Base-by-base conservation (phyloP, 2,797 vertebrate genomes). In the Lacerta agilis region DNA sequence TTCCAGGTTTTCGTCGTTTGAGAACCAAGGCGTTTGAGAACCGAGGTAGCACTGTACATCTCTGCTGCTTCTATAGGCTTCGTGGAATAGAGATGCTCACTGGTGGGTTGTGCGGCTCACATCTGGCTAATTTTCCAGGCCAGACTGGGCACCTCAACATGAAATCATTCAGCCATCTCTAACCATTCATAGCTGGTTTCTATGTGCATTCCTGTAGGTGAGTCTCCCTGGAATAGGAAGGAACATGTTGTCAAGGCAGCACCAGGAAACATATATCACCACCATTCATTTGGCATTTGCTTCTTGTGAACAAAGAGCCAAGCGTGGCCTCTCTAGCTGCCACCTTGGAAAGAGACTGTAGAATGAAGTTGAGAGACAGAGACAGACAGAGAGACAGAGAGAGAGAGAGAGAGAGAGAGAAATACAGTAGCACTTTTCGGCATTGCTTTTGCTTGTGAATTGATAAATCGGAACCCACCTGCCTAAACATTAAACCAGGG, bases 201-300 rank as follows among this genome's bases (percentile, higher is more conserved):
- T n/a, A 13, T 49, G 9, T 49, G 18, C 10, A 20, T 66, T 83
- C 20, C 0, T 1, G 11, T 79, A 85, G 80, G 73, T 71, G 73
- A 78, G 0, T 58, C 23, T 61, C n/a, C 82, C 41, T 20, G 58
- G 13, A 76, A 23, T 43, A 72, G 29, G 2, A 33, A 11, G 64
- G 77, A 49, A 76, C 45, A 20, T 83, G 80, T 87, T 43, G 43
- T 71, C 88, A 89, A 61, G n/a, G 27, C 86, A 76, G 41, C 79
- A 78, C 61, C 0, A 0, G 43, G 69, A 8, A 78, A 72, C 5
- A 43, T 36, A 36, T 0, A 1, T 20, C 86, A 85, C 87, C 78
- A 86, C 85, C 45, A 2, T 0, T 67, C 9, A 5, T 9, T 82
- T 82, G 78, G 43, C 85, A 5, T 64, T 85, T 69, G 55, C 27